These are phyloP conservation scores for Aplidium turbinatum DNA, from an alignment of 23 tunicate species.

Conservation along the genomic window DNA sequence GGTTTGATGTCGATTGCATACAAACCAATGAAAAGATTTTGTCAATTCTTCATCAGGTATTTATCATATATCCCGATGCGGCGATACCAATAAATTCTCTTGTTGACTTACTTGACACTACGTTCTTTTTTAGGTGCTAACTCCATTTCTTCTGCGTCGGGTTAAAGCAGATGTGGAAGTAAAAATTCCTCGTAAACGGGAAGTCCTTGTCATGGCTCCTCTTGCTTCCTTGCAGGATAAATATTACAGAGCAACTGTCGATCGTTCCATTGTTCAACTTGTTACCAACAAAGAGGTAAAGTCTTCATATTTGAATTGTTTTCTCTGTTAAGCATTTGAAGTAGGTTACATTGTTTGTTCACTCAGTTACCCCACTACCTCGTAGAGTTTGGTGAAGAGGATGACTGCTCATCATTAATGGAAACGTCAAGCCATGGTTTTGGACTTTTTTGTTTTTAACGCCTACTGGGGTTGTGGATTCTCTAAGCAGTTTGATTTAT, in stretches of 20 bases:
- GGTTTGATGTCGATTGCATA: conserved; percentile 70
- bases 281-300: conserved; percentile 63
- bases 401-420: too few species aligned
- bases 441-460: too few species aligned
- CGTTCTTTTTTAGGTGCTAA: conserved; percentile 51
- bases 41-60: conserved; percentile 76
- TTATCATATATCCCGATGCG: not conserved
- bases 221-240: conserved; percentile 65
- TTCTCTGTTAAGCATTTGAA: too few species aligned
- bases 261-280: conserved; percentile 61
- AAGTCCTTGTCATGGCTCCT: conserved; percentile 68
- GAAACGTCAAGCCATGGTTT: too few species aligned
- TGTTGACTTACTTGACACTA: not conserved
- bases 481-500: too few species aligned
- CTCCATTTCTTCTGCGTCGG: conserved; percentile 84
- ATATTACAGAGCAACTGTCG: conserved; percentile 73
- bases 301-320: too few species aligned
- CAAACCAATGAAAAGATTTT: conserved; percentile 61
- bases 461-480: too few species aligned
- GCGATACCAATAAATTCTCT: not conserved
- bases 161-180: conserved; percentile 77
- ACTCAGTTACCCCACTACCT: too few species aligned
- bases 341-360: too few species aligned
- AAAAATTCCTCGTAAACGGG: conserved; percentile 81
- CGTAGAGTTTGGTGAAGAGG: too few species aligned